Evolutionary conservation across 2,888 invertebrate species (phyloP).

Genomic region (Acrocera orbiculus): DNA sequence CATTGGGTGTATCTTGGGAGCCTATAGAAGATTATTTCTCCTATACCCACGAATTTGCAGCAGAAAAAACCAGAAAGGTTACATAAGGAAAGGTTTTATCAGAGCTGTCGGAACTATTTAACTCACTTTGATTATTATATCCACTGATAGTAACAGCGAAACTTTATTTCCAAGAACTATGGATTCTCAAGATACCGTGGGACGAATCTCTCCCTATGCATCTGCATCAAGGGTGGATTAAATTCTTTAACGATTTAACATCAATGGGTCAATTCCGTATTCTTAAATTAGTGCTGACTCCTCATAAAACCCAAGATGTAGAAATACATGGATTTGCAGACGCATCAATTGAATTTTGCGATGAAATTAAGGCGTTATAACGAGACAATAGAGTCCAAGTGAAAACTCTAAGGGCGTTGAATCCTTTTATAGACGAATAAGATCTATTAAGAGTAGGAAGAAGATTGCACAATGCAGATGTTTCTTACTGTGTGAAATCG

Average conservation of each 20-base stretch:
- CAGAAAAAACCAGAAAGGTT: too few species aligned
- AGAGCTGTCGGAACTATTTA: constrained; percentile 2
- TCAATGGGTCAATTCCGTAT: background rate
- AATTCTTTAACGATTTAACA: background rate
- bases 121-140: constrained; percentile 1
- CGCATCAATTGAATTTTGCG: constrained; percentile 3
- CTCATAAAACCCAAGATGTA: background rate
- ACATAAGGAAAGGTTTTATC: constrained; percentile 1
- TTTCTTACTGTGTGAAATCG: constrained; percentile 11
- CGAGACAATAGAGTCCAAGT: background rate
- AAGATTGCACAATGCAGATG: constrained; percentile 11
- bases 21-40: constrained; percentile 3
- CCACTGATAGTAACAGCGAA: background rate
- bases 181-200: constrained; percentile 1
- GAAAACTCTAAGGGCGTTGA: constrained; percentile 1
- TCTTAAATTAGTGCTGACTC: background rate
- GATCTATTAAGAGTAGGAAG: constrained; percentile 6
- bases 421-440: constrained; percentile 5
- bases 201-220: constrained; percentile 2
- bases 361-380: background rate
- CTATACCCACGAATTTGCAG: background rate
- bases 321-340: constrained; percentile 10
- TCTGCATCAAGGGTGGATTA: background rate
- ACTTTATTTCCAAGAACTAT: constrained; percentile 2
- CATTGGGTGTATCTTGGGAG: constrained; percentile 8